phyloP scores from a whole-genome alignment of 2,888 invertebrate genomes.

The Monopis laevigella region DNA sequence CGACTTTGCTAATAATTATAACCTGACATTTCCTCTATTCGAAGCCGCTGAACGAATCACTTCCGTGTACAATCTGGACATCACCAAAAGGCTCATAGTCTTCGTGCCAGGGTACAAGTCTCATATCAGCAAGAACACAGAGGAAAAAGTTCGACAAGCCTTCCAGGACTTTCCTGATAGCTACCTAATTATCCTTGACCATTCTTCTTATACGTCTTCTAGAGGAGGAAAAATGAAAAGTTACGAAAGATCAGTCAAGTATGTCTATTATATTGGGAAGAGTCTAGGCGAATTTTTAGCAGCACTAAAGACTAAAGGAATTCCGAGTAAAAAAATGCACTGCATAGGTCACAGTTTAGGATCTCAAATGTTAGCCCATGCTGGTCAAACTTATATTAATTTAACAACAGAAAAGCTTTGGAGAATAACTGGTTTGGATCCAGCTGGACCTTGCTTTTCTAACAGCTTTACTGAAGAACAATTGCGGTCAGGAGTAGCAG shows the following conservation, averaged over 20 bases:
- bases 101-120: slow-evolving; percentile 22
- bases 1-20: slow-evolving; percentile 19
- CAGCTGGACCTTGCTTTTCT: slow-evolving; percentile 22
- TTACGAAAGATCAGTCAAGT: slow-evolving; percentile 21
- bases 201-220: slow-evolving; percentile 21
- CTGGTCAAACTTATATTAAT: slow-evolving; percentile 16
- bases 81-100: slow-evolving; percentile 14
- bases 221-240: slow-evolving; percentile 17
- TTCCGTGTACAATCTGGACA: slow-evolving; percentile 12
- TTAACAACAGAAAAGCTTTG: slow-evolving; percentile 15
- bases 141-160: slow-evolving; percentile 18
- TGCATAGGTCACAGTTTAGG: slow-evolving; percentile 22
- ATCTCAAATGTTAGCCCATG: slow-evolving; percentile 20
- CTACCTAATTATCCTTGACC: slow-evolving; percentile 21
- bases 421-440: slow-evolving; percentile 21
- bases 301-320: slow-evolving; percentile 14
- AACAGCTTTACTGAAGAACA: slow-evolving; percentile 24
- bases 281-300: slow-evolving; percentile 18
- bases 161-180: slow-evolving; percentile 17
- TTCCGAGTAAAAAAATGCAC: slow-evolving; percentile 17
- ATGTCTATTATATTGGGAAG: slow-evolving; percentile 21
- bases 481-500: slow-evolving; percentile 41
- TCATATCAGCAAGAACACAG: slow-evolving; percentile 19
- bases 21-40: slow-evolving; percentile 15
- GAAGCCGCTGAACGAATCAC: slow-evolving; percentile 15